Base-by-base conservation (phyloP, 2,797 vertebrate genomes). In the Enteromius afrohamiltoni region DNA sequence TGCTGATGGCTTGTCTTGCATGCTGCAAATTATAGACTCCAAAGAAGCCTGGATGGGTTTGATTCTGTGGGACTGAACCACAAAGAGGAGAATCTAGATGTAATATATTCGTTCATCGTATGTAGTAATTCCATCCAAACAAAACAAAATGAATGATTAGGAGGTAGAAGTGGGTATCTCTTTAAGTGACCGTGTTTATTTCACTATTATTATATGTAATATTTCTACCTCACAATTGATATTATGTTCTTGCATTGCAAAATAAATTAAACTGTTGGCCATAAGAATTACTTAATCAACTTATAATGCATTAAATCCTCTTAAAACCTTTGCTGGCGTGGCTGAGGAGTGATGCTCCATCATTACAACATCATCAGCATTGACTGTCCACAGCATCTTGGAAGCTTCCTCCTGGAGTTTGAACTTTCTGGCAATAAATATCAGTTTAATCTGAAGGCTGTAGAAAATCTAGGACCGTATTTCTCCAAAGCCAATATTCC, bases 311-410 rank as follows among this genome's bases (percentile, higher is more conserved):
- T 8, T 62, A 26, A 16, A 23, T 49, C 0, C 1, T 58, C 3
- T 14, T 4, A 70, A 74, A 49, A 88, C 88, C 86, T 87, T 79
- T 64, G 40, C 23, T 69, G 76, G 55, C 9, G 16, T n/a, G 1
- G 79, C 16, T 3, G 85, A 49, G 19, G 45, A 80, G 42, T 34
- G 68, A 37, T 67, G 67, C 77, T 86, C 83, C 77, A 79, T 86
- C 75, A 88, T 71, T 42, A 85, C 85, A 29, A 90, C 80, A 10
- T 90, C 85, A 68, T 60, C 69, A 23, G 75, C 69, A 77, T 51
- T 83, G 65, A 91, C 42, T 80, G 49, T 88, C 89, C 89, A 91
- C 68, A 85, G 67, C 84, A 88, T 89, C 86, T 83, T 87, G 16
- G 86, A 87, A 23, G 84, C 82, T 29, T 86, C 86, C 71, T 90